A percentile compares a stretch with the other conserved stretches of the same genome.
Evolutionary conservation across 2,888 invertebrate genomes (phyloP).

Genomic region (Drosophila longiperda): DNA sequence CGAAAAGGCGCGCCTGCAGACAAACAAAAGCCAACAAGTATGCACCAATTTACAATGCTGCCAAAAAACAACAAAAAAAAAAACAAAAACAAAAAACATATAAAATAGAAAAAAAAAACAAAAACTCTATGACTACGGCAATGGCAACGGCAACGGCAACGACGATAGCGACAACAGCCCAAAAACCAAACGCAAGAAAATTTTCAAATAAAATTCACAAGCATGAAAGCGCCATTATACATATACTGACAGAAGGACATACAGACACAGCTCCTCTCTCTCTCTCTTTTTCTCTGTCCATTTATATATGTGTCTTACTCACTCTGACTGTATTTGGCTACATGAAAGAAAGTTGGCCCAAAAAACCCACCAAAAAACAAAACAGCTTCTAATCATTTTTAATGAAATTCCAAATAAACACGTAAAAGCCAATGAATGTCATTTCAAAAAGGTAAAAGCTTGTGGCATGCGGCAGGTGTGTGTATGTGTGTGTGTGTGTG

Average conservation of each 20-base stretch:
- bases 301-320: background rate
- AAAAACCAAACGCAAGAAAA: slow-evolving; percentile 74
- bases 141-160: slow-evolving; percentile 22
- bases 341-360: slow-evolving; percentile 51
- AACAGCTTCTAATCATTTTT: slow-evolving; percentile 81
- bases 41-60: slow-evolving; percentile 79
- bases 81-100: slow-evolving; percentile 12
- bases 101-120: slow-evolving; percentile 9
- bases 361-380: slow-evolving; percentile 73
- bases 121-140: slow-evolving; percentile 13
- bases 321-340: slow-evolving; percentile 2
- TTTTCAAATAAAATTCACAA: slow-evolving; percentile 80
- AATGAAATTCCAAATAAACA: slow-evolving; percentile 81
- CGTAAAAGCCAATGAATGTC: slow-evolving; percentile 80
- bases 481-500: background rate
- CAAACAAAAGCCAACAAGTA: slow-evolving; percentile 80
- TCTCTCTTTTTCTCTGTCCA: background rate
- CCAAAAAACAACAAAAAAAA: slow-evolving; percentile 34
- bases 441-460: slow-evolving; percentile 81
- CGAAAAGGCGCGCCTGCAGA: slow-evolving; percentile 60
- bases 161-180: slow-evolving; percentile 36
- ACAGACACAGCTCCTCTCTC: slow-evolving; percentile 24
- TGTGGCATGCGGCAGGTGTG: slow-evolving; percentile 58
- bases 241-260: slow-evolving; percentile 57
- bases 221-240: slow-evolving; percentile 79